Base-by-base conservation (phyloP, 1,140 invertebrate species). In the Dendrolimus punctatus region DNA sequence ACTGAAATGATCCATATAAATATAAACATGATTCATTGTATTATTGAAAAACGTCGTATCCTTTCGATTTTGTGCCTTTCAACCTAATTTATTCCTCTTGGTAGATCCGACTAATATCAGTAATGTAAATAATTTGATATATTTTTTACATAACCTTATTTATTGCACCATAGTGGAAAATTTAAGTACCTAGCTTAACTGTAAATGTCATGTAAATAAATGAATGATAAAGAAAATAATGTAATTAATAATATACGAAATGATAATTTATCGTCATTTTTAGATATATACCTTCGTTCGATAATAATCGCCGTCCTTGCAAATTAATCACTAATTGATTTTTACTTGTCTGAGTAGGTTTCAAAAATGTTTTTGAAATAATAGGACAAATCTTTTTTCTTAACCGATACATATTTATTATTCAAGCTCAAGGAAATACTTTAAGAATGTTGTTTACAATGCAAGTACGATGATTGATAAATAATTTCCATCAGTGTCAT, bases 341-440 rank as follows among this genome's bases (percentile, higher is more conserved):
- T 60, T 71, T 66, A 55, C 72, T 62, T 36, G n/a, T 10, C 48
- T 58, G 64, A n/a, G 53, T 36, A 46, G 55, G 60, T 67, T 69
- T 70, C 2, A 66, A 49, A 40, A 69, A 9, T 42, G 54, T 62
- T 49, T 76, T 83, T 7, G 71, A 59, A 42, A 74, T 10, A 10
- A 68, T 23, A 47, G 76, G 69, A 45, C 65, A 51, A 43, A 74
- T 46, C 60, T 71, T 80, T 66, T 73, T 84, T 36, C 72, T 54
- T 57, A 76, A 51, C 41, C 80, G 76, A 73, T 80, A 78, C 80
- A 84, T 81, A 65, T 71, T 83, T 53, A 10, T 41, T 58, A 58
- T 55, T 58, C 8, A 43, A 43, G 8, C 53, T 58, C 8, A 43
- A 43, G 8, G 42, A 43, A 43, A n/a, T 43, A n/a, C 4, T n/a